These are phyloP conservation scores for Oryzias curvinotus DNA, from an alignment of 2,113 vertebrate genomes.

Conservation along the genomic window DNA sequence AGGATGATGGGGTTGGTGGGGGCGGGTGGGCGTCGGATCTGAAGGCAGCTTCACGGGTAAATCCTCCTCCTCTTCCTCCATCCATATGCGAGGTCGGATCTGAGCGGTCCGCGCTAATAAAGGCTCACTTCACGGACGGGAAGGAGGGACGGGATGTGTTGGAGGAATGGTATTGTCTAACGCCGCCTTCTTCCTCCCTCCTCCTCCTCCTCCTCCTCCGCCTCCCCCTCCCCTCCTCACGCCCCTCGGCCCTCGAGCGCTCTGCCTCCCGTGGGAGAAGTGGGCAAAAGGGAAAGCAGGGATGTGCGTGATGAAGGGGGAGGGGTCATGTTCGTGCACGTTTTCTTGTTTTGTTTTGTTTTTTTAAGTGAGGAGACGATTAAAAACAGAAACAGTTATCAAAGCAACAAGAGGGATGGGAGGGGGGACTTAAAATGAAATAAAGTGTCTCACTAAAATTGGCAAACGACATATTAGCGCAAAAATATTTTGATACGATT, in stretches of 20 bases:
- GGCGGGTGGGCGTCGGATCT: constrained; percentile 47
- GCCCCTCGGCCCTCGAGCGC: constrained; percentile 65
- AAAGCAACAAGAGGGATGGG: background rate
- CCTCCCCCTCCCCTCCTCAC: constrained; percentile 44
- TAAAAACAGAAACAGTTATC: constrained; percentile 12
- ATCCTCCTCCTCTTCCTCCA: constrained; percentile 27
- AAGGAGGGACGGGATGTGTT: constrained; percentile 75
- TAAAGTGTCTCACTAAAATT: background rate
- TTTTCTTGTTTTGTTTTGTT: constrained; percentile 16
- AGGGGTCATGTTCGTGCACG: constrained; percentile 34
- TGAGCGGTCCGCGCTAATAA: constrained; percentile 73
- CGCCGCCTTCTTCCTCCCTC: constrained; percentile 57
- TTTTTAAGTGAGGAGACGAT: constrained; percentile 20
- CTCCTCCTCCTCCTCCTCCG: constrained; percentile 9
- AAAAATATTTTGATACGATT: too few species aligned
- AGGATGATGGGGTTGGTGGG: constrained; percentile 45
- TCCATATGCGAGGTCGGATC: constrained; percentile 69
- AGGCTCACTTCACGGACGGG: constrained; percentile 69
- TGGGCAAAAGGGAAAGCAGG: constrained; percentile 64
- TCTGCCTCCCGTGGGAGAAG: constrained; percentile 61
- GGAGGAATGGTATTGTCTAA: constrained; percentile 78
- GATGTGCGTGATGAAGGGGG: constrained; percentile 60
- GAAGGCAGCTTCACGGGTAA: constrained; percentile 47
- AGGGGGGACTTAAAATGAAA: background rate
- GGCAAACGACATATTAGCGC: too few species aligned